phyloP scores from a whole-genome alignment of 2,113 vertebrate species.

The Orthonyx spaldingii region DNA sequence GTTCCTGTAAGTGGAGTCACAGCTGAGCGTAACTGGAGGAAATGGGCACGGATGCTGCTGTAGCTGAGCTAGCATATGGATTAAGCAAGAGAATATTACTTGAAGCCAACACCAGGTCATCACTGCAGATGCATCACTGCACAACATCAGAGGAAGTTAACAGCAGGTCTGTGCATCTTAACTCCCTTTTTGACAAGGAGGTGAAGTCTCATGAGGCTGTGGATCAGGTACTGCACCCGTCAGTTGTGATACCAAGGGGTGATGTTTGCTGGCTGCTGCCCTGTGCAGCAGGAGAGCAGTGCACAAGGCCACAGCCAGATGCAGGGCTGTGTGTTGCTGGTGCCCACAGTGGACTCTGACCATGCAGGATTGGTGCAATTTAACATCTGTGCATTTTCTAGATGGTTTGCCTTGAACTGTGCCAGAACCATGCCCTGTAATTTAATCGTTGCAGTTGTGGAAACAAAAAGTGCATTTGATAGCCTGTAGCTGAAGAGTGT shows the following conservation, averaged over 20 bases:
- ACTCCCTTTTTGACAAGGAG: neutral
- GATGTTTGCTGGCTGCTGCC: neutral
- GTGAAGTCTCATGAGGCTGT: neutral
- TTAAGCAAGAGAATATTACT: neutral
- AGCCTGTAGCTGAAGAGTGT: neutral
- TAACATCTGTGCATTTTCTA: neutral
- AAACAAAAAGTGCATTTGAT: neutral
- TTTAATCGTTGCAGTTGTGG: neutral
- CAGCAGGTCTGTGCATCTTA: neutral
- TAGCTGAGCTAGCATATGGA: neutral
- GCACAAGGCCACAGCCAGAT: rapidly evolving
- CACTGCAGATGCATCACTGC: too few relatives aligned
- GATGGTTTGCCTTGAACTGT: neutral
- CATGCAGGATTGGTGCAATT: rapidly evolving
- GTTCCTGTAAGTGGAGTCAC: neutral
- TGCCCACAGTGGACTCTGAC: rapidly evolving
- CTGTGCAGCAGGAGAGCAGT: neutral
- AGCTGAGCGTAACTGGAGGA: neutral
- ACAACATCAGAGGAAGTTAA: neutral
- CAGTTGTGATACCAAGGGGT: neutral
- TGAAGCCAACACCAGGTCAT: neutral
- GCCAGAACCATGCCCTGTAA: neutral
- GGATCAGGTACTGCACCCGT: neutral
- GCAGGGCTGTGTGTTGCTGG: rapidly evolving
- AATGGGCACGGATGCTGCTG: neutral